These are phyloP conservation scores for Orchesella cincta DNA, from an alignment of 1,140 invertebrate species.

Conservation along the genomic window DNA sequence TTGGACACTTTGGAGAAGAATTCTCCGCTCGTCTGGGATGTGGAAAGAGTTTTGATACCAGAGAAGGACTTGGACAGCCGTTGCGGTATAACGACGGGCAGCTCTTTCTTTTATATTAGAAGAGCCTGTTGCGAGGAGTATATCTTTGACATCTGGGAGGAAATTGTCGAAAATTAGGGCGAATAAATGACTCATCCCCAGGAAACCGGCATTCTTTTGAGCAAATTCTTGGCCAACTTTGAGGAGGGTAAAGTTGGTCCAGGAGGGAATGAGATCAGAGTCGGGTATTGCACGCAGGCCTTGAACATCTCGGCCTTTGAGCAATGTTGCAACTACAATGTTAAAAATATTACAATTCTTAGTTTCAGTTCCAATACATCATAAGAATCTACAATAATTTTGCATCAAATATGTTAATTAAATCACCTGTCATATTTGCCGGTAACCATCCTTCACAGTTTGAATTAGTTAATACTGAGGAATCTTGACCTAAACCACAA, in stretches of 20 bases:
- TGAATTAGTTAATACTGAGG: too few species aligned
- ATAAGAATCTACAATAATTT: too few species aligned
- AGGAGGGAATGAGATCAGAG: background rate
- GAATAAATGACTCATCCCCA: background rate
- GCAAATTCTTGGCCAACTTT: conserved; percentile 29
- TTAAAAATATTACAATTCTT: too few species aligned
- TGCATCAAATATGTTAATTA: too few species aligned
- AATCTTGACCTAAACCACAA: too few species aligned
- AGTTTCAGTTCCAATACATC: too few species aligned
- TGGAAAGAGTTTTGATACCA: conserved; percentile 21
- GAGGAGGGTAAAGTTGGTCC: background rate
- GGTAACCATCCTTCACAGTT: too few species aligned
- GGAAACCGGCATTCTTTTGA: background rate
- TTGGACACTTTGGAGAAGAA: conserved; percentile 10
- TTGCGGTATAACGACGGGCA: conserved; percentile 2
- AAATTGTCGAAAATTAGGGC: background rate
- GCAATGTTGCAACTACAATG: too few species aligned
- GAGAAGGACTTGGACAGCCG: conserved; percentile 15
- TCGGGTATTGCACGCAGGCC: too few species aligned
- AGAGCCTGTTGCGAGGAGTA: background rate
- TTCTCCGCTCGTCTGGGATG: background rate
- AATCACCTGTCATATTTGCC: too few species aligned
- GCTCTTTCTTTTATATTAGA: conserved; percentile 23
- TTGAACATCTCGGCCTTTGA: too few species aligned
- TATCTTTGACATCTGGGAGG: background rate